Percentiles rank a stretch among this genome's conserved stretches.
Evolutionary conservation across 2,113 vertebrate species (phyloP).

Genomic region (Forbesichthys agassizii): DNA sequence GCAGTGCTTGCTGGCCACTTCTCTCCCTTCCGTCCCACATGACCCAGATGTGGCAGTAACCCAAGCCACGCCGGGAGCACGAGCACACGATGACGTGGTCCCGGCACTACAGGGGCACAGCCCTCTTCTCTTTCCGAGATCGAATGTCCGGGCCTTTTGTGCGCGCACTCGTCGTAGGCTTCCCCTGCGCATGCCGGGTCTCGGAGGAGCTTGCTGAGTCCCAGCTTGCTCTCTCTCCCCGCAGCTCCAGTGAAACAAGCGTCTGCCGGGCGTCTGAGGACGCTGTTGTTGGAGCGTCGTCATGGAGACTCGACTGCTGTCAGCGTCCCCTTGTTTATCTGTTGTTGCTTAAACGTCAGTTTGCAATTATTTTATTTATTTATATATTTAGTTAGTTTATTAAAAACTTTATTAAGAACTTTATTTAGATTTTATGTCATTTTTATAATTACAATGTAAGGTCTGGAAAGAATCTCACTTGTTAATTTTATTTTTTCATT

Average conservation of each 20-base stretch:
- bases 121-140: conserved; percentile 75
- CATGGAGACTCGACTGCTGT: no score
- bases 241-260: conserved; percentile 12
- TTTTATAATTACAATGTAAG: no score
- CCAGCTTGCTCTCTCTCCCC: conserved; percentile 8
- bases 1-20: not conserved
- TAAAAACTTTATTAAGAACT: no score
- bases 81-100: conserved; percentile 33
- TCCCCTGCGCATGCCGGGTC: not conserved
- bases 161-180: conserved; percentile 17
- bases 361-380: no score
- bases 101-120: conserved; percentile 24
- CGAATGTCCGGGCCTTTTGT: conserved; percentile 67
- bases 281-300: not conserved
- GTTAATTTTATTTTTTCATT: no score
- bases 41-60: conserved; percentile 66
- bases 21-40: conserved; percentile 37
- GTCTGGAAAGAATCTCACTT: no score
- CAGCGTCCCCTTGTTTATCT: no score
- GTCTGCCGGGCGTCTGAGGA: not conserved
- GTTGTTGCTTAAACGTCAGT: no score
- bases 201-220: conserved; percentile 2
- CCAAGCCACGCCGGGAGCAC: conserved; percentile 38
- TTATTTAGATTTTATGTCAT: no score
- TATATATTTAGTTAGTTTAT: no score